Evolutionary conservation across 2,888 invertebrate genomes (phyloP).

Genomic region (Vesta saturnalis): DNA sequence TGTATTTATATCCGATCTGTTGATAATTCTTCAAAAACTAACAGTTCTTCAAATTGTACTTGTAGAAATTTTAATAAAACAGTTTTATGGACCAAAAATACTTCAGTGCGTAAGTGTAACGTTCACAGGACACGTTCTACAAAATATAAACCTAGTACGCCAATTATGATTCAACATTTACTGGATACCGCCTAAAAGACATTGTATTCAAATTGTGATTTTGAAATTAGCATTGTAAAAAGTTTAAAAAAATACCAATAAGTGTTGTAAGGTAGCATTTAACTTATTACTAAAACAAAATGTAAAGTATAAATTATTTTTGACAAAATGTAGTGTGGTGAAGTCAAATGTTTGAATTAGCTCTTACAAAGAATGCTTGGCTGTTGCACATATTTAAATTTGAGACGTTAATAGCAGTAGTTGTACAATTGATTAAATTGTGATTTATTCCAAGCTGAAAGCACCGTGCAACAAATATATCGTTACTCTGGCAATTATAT

Average conservation of each 20-base stretch:
- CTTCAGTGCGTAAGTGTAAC: constrained; percentile 44
- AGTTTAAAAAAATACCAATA: constrained; percentile 18
- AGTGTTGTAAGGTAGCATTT: constrained; percentile 27
- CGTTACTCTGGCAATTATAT: not conserved
- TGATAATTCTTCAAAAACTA: constrained; percentile 11
- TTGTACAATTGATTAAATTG: not conserved
- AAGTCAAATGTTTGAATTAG: constrained; percentile 9
- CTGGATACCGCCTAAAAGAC: constrained; percentile 51
- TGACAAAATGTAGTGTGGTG: constrained; percentile 27
- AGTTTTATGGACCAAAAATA: constrained; percentile 41
- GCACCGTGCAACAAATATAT: not conserved
- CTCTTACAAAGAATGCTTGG: constrained; percentile 4
- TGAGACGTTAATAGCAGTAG: not conserved
- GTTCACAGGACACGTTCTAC: constrained; percentile 44
- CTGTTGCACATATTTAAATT: constrained; percentile 1
- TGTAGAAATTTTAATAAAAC: constrained; percentile 34
- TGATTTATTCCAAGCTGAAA: not conserved
- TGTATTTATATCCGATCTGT: constrained; percentile 38
- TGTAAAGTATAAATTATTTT: constrained; percentile 35
- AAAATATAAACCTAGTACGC: constrained; percentile 46
- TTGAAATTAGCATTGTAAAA: constrained; percentile 26
- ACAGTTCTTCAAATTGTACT: constrained; percentile 27
- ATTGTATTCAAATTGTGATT: constrained; percentile 34
- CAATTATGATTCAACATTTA: constrained; percentile 56
- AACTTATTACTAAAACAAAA: constrained; percentile 20